A percentile compares a stretch with the other conserved stretches of the same genome.
Conservation (phyloP, 2,888 invertebrate species). For the Andrena camellia region DNA sequence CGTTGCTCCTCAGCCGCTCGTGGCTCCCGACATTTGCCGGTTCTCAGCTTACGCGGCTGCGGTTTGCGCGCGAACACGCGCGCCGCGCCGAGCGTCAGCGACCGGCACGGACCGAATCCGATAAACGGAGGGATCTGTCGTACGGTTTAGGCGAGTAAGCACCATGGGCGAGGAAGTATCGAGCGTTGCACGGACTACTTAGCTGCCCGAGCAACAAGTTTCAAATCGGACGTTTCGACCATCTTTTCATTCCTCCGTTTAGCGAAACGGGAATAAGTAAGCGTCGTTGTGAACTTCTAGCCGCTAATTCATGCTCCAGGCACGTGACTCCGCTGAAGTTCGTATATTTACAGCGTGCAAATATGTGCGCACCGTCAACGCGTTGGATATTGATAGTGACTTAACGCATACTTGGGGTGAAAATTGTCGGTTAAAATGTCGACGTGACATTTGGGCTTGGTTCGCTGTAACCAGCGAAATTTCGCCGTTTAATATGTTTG, state of each 20-base stretch:
- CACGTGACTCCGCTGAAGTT: slow-evolving; percentile 14
- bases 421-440: background rate
- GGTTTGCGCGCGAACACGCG: slow-evolving; percentile 41
- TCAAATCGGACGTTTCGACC: no score
- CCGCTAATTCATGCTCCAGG: slow-evolving; percentile 27
- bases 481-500: background rate
- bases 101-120: background rate
- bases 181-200: background rate
- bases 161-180: no score
- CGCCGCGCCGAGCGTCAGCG: background rate
- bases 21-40: slow-evolving; percentile 80
- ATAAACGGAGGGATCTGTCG: no score
- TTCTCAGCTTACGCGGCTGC: slow-evolving; percentile 81
- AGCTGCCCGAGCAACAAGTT: no score
- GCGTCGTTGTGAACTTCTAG: slow-evolving; percentile 4
- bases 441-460: background rate
- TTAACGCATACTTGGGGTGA: slow-evolving; percentile 14
- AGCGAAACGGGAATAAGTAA: background rate
- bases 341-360: slow-evolving; percentile 36
- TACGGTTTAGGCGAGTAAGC: background rate
- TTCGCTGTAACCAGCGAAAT: background rate
- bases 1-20: slow-evolving; percentile 78
- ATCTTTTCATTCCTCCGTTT: background rate
- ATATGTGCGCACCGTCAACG: slow-evolving; percentile 12
- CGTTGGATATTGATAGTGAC: slow-evolving; percentile 9